Percentiles rank a stretch among this genome's conserved stretches.
phyloP scores from a whole-genome alignment of 2,797 vertebrate genomes.

The Gymnoscopelus braueri region DNA sequence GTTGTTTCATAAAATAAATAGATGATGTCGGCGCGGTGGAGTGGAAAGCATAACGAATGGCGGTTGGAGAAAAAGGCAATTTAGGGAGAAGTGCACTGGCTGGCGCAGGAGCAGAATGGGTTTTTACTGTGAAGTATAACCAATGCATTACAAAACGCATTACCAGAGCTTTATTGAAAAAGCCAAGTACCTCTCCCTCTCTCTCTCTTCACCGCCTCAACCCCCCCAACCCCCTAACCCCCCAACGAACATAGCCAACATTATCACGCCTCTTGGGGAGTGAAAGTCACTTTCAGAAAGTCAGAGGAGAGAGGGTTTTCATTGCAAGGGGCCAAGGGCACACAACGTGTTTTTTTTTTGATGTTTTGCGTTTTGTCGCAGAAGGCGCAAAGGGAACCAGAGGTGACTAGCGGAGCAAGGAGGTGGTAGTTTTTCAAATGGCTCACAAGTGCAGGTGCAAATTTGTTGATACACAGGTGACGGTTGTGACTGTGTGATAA shows the following conservation, averaged over 20 bases:
- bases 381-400: constrained; percentile 28
- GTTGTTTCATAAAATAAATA: constrained; percentile 85
- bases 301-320: constrained; percentile 61
- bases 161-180: constrained; percentile 83
- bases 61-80: constrained; percentile 81
- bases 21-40: constrained; percentile 81
- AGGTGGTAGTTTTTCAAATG: constrained; percentile 57
- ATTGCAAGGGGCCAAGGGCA: constrained; percentile 52
- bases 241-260: constrained; percentile 76
- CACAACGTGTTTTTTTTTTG: constrained; percentile 19
- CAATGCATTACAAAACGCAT: constrained; percentile 86
- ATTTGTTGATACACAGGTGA: constrained; percentile 29
- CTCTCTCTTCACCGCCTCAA: constrained; percentile 19
- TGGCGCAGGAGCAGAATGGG: constrained; percentile 78
- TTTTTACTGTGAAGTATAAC: constrained; percentile 85
- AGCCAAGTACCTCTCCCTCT: constrained; percentile 71
- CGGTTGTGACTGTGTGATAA: constrained; percentile 18
- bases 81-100: constrained; percentile 77
- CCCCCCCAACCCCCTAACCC: too few relatives aligned
- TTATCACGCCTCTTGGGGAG: constrained; percentile 77
- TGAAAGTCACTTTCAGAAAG: constrained; percentile 81
- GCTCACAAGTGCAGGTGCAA: constrained; percentile 40
- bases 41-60: constrained; percentile 84
- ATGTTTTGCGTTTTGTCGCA: too few relatives aligned
- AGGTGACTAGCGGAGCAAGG: constrained; percentile 53